phyloP scores from a whole-genome alignment of 2,797 vertebrate genomes.

The Muraenolepis orangiensis region DNA sequence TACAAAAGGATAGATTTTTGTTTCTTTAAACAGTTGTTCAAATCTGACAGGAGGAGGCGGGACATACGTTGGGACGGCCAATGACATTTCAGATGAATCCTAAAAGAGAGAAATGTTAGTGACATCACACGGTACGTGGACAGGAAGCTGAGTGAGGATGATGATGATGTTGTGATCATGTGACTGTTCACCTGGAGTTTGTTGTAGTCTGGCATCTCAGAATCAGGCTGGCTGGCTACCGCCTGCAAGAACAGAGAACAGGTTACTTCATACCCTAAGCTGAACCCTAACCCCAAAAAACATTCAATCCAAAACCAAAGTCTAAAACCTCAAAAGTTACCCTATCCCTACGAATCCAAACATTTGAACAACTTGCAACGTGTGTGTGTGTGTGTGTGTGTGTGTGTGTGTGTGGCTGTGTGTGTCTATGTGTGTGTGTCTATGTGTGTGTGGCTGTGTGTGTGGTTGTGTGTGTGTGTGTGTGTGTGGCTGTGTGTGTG shows the following conservation, averaged over 20 bases:
- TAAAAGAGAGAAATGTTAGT: slow-evolving; percentile 37
- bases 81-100: slow-evolving; percentile 48
- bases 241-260: neutral
- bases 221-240: slow-evolving; percentile 1
- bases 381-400: no score
- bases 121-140: neutral
- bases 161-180: neutral
- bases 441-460: no score
- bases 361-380: neutral
- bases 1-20: neutral
- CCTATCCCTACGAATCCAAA: neutral
- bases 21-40: slow-evolving; percentile 67
- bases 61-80: slow-evolving; percentile 50
- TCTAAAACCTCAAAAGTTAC: neutral
- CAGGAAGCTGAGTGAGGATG: neutral
- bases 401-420: neutral
- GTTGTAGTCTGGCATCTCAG: neutral
- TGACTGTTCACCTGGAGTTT: neutral
- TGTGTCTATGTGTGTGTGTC: slow-evolving; percentile 1
- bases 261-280: neutral
- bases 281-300: neutral
- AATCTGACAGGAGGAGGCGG: slow-evolving; percentile 61
- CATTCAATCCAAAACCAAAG: no score
- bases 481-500: no score
- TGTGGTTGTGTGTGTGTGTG: no score